Evolutionary conservation across 2,888 invertebrate species (phyloP).

Genomic region (Erebia aethiops): DNA sequence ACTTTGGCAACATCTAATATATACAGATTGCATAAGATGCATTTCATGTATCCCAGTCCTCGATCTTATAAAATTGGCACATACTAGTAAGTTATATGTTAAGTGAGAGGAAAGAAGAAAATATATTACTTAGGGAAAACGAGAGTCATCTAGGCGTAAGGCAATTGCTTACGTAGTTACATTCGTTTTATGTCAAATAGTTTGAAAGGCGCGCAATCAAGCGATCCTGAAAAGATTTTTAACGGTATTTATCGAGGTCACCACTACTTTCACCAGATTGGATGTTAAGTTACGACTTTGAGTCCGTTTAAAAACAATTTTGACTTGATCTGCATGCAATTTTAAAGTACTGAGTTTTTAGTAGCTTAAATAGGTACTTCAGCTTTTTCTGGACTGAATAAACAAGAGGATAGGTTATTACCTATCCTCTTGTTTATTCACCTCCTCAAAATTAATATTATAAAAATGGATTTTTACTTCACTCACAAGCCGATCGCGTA

Average conservation of each 20-base stretch:
- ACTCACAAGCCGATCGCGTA: too few species aligned
- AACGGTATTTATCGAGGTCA: slow-evolving; percentile 24
- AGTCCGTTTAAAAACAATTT: neutral
- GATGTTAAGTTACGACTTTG: neutral
- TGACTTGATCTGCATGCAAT: neutral
- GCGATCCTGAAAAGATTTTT: slow-evolving; percentile 27
- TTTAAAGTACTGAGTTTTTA: neutral
- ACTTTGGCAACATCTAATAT: slow-evolving; percentile 6
- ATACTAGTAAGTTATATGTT: neutral
- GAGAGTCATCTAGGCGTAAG: neutral
- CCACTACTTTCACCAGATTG: slow-evolving; percentile 21
- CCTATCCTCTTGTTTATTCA: too few species aligned
- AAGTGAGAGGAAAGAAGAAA: neutral
- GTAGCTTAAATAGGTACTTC: too few species aligned
- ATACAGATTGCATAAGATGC: neutral
- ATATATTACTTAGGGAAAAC: neutral
- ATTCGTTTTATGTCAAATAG: neutral
- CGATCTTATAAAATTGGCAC: neutral
- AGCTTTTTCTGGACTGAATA: too few species aligned
- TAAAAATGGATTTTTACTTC: too few species aligned
- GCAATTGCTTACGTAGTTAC: neutral
- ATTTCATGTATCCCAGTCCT: neutral
- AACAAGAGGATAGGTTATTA: too few species aligned
- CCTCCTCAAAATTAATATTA: too few species aligned
- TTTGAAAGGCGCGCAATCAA: slow-evolving; percentile 2